A percentile compares a stretch with the other conserved stretches of the same genome.
Evolutionary conservation across 1,140 invertebrate species (phyloP).

Genomic region (Mya arenaria): DNA sequence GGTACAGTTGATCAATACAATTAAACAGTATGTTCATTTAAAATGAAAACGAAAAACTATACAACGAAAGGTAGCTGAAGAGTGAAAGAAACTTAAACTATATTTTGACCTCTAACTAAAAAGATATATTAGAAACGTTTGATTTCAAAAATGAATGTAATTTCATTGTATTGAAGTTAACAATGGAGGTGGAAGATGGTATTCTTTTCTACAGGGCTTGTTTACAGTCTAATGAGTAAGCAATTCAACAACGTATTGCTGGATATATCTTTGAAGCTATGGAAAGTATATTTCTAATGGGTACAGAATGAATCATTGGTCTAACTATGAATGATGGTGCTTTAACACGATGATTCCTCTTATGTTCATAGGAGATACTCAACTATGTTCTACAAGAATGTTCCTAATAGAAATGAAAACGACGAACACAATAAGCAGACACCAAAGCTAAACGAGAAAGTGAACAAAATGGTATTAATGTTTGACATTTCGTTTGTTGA

Average conservation of each 20-base stretch:
- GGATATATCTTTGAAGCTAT: slow-evolving; percentile 21
- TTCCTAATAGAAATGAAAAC: background rate
- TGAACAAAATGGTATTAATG: background rate
- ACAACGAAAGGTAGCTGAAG: no score
- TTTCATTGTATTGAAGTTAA: no score
- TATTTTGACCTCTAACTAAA: no score
- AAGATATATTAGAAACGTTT: no score
- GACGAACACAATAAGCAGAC: background rate
- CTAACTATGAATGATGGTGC: slow-evolving; percentile 3
- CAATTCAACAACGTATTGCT: slow-evolving; percentile 18
- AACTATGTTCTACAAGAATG: no score
- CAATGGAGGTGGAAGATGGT: background rate
- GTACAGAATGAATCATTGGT: slow-evolving; percentile 11
- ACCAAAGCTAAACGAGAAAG: background rate
- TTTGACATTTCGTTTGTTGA: background rate
- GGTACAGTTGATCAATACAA: no score
- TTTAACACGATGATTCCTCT: slow-evolving; percentile 8
- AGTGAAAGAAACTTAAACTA: no score
- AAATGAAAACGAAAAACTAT: no score
- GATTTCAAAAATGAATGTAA: no score
- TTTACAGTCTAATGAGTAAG: background rate
- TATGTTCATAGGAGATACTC: background rate
- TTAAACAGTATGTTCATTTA: no score
- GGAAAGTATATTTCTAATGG: slow-evolving; percentile 29
- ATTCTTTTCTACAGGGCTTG: background rate